Conservation (phyloP, 2,113 vertebrate genomes). For the Lepus timidus region DNA sequence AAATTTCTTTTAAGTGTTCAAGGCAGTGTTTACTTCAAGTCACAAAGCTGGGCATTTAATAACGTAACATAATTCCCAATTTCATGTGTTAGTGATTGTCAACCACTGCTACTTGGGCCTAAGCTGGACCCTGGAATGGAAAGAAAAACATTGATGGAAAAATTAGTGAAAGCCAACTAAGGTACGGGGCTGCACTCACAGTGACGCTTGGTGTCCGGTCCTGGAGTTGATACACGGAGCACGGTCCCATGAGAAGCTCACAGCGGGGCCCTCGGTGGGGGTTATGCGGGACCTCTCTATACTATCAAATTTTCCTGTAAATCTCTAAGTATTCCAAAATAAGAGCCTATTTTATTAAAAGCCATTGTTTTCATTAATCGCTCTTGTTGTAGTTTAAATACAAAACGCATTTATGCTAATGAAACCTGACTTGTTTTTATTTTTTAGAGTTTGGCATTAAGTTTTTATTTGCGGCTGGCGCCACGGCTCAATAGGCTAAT, state of each 20-base stretch:
- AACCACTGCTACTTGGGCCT: neutral
- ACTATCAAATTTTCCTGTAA: neutral
- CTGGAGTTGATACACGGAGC: neutral
- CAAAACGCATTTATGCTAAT: conserved; percentile 23
- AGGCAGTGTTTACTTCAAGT: conserved; percentile 9
- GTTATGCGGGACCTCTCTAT: neutral
- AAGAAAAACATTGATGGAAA: neutral
- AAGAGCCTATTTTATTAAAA: conserved; percentile 32
- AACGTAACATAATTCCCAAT: neutral
- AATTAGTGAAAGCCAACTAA: neutral
- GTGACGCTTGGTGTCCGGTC: neutral
- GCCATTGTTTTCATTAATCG: neutral
- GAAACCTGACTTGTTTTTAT: conserved; percentile 42
- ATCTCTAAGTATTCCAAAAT: conserved; percentile 35
- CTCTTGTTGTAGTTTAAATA: conserved; percentile 43
- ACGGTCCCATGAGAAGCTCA: neutral
- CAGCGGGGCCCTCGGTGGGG: neutral
- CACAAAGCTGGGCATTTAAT: neutral
- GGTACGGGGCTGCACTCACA: neutral
- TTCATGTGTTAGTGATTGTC: conserved; percentile 12
- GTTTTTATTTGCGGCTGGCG: neutral
- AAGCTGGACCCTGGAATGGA: neutral
- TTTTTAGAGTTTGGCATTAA: neutral
- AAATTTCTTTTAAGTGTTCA: neutral
- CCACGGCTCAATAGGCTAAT: too few relatives aligned